A percentile compares a stretch with the other conserved stretches of the same genome.
These are phyloP conservation scores for Orbicella faveolata DNA, from an alignment of 64 coral and sea anemone genomes.

Conservation along the genomic window DNA sequence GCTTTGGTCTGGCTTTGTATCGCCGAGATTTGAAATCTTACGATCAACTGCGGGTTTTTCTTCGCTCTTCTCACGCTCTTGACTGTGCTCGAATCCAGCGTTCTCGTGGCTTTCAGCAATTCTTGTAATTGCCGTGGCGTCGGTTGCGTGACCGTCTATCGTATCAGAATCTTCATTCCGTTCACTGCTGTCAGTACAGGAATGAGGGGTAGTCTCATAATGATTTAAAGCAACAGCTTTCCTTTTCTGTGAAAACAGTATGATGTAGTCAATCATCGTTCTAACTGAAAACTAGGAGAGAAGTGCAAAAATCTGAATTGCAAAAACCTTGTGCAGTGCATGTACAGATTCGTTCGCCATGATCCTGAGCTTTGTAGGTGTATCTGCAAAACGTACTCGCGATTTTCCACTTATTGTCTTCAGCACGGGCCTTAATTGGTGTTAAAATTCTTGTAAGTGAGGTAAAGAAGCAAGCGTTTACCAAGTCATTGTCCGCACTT, in stretches of 20 bases:
- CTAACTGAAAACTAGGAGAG: neutral
- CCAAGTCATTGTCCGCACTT: no score
- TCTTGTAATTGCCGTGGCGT: neutral
- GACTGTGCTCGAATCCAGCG: neutral
- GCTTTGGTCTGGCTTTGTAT: neutral
- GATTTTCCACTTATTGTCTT: no score
- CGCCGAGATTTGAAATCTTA: neutral
- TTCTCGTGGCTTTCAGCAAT: conserved; percentile 1
- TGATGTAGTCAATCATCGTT: neutral
- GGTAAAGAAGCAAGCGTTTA: no score
- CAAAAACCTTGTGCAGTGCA: no score
- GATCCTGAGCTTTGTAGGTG: no score
- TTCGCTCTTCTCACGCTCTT: neutral
- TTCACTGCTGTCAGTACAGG: neutral
- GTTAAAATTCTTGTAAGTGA: no score
- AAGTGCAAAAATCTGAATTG: neutral
- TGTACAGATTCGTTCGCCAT: no score
- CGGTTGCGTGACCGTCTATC: neutral
- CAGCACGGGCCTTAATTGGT: no score
- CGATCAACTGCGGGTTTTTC: neutral
- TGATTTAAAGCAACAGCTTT: neutral
- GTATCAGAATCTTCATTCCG: neutral
- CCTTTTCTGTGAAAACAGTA: neutral
- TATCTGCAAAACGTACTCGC: no score
- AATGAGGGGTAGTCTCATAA: neutral